Percentiles rank a stretch among this genome's conserved stretches.
These are phyloP conservation scores for Felis chaus DNA, from an alignment of 2,113 vertebrate species.

Conservation along the genomic window DNA sequence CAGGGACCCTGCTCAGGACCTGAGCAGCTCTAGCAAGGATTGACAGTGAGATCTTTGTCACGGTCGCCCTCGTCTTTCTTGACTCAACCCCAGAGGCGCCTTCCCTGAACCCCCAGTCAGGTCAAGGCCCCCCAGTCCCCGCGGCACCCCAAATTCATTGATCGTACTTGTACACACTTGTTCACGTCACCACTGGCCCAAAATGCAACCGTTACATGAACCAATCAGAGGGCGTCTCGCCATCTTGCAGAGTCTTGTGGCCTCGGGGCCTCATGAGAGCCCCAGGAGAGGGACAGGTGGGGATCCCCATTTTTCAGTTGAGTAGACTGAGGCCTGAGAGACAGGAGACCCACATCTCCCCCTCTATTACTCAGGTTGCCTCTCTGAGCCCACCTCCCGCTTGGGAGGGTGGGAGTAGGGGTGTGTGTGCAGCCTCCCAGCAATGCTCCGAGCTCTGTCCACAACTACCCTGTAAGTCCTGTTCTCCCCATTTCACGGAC, in stretches of 20 bases:
- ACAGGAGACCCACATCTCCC: neutral
- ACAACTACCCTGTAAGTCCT: neutral
- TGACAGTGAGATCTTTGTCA: neutral
- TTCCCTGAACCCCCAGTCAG: neutral
- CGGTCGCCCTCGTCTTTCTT: rapidly evolving
- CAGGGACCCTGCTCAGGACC: too few species aligned
- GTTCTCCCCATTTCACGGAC: neutral
- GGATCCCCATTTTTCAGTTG: neutral
- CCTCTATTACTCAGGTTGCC: neutral
- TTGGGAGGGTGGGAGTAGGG: neutral
- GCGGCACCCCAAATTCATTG: rapidly evolving
- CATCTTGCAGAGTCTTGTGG: neutral
- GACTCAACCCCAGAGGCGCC: neutral
- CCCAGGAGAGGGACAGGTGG: neutral
- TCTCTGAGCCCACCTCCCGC: neutral
- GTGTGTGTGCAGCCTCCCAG: neutral
- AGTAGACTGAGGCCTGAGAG: neutral
- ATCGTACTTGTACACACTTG: neutral
- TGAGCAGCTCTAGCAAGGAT: neutral
- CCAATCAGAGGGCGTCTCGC: rapidly evolving
- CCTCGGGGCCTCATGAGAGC: neutral
- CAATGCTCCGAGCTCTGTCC: neutral
- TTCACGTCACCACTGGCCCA: neutral
- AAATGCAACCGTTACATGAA: neutral
- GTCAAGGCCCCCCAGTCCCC: neutral